These are phyloP conservation scores for Syrrhaptes paradoxus DNA, from an alignment of 2,113 vertebrate genomes.

Conservation along the genomic window DNA sequence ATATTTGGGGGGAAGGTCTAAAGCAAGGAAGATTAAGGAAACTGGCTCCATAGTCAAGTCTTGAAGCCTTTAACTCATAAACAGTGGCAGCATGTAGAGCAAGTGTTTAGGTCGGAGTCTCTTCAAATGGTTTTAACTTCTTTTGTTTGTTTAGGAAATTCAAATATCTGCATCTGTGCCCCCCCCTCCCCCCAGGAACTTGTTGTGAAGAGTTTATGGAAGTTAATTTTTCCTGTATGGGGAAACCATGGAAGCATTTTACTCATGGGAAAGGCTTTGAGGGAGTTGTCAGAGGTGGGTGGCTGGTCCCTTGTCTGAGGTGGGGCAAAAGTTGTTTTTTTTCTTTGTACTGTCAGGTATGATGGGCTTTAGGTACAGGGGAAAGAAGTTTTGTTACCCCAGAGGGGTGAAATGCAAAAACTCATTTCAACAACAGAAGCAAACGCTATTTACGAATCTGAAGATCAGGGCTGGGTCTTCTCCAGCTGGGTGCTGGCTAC, in stretches of 20 bases:
- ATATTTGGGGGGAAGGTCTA: too few relatives aligned
- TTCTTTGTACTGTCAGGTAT: accelerated
- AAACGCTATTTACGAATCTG: too few relatives aligned
- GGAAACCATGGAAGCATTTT: neutral
- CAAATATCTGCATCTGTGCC: neutral
- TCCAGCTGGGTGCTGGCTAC: neutral
- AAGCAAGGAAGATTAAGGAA: neutral
- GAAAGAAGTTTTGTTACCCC: too few relatives aligned
- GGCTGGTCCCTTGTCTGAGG: neutral
- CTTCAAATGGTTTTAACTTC: neutral
- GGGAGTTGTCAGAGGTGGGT: neutral
- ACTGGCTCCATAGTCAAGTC: accelerated
- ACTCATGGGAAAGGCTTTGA: accelerated
- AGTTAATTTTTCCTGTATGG: neutral
- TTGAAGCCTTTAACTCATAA: neutral
- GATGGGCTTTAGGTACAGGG: accelerated
- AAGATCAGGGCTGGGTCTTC: accelerated
- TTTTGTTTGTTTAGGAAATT: neutral
- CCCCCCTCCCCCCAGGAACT: neutral
- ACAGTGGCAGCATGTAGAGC: accelerated
- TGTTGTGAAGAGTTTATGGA: neutral
- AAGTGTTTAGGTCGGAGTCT: neutral
- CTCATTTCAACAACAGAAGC: accelerated
- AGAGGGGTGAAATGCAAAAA: neutral
- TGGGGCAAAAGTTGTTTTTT: neutral